Percentiles rank a stretch among this genome's conserved stretches.
phyloP scores from a whole-genome alignment of 2,113 vertebrate genomes.

The Scomber scombrus region DNA sequence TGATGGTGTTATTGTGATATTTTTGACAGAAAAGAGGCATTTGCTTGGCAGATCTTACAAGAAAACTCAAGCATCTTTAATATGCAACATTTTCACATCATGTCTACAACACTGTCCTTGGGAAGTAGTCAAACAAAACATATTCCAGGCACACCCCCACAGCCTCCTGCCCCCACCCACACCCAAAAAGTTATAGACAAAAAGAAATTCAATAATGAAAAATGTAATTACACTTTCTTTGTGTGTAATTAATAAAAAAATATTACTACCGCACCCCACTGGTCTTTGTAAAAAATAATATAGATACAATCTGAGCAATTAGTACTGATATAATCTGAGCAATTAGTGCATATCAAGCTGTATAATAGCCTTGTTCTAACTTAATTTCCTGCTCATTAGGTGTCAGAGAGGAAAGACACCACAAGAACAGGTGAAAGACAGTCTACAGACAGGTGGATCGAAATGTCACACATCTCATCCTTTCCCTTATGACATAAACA shows the following conservation, averaged over 20 bases:
- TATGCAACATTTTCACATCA: slow-evolving; percentile 16
- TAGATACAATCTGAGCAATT: slow-evolving; percentile 88
- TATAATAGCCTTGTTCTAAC: slow-evolving; percentile 81
- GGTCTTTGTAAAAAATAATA: slow-evolving; percentile 82
- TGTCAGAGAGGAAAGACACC: slow-evolving; percentile 39
- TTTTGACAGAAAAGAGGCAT: neutral
- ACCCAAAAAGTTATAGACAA: slow-evolving; percentile 47
- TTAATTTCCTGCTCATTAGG: slow-evolving; percentile 87
- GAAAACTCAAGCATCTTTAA: neutral
- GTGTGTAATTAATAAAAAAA: slow-evolving; percentile 89
- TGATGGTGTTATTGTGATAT: neutral
- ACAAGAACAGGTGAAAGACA: slow-evolving; percentile 27
- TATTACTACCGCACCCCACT: slow-evolving; percentile 83
- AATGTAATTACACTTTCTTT: slow-evolving; percentile 86
- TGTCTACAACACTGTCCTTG: slow-evolving; percentile 55
- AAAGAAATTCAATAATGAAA: slow-evolving; percentile 82
- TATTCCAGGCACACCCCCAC: slow-evolving; percentile 69
- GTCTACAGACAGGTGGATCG: slow-evolving; percentile 16
- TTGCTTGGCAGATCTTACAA: neutral
- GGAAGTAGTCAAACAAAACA: slow-evolving; percentile 67
- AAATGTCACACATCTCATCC: neutral
- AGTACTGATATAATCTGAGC: slow-evolving; percentile 86
- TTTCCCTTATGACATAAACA: slow-evolving; percentile 1
- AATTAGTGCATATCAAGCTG: slow-evolving; percentile 86
- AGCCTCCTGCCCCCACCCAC: neutral